Base-by-base conservation (phyloP, 2,113 vertebrate species). In the Phodopus roborovskii region DNA sequence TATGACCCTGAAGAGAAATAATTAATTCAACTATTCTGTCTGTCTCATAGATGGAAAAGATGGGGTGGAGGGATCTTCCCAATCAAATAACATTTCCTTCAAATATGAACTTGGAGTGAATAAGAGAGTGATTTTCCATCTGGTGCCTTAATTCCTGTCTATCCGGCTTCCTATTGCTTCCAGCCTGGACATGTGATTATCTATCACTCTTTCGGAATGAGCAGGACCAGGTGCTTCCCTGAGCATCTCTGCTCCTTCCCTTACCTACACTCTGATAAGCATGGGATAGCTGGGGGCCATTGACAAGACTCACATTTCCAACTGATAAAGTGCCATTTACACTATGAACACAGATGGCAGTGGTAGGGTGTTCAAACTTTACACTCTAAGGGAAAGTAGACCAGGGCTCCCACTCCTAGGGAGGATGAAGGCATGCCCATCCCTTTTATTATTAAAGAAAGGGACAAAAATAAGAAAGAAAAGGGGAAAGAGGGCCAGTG, bases 291-390 rank as follows among this genome's bases (percentile, higher is more conserved):
- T 91, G 94, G 97, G 96, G 95, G 96, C 64, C 77, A 79, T 96
- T 97, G 98, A 98, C 96, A 98, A 97, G 97, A 85, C 94, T 98
- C 97, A 97, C 95, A 97, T 98, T 98, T 98, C 97, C 97, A 98
- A 88, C 87, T 92, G 96, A 98, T 97, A 97, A 98, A 98, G 97
- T 97, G 96, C 96, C 95, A 97, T 97, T 98, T 98, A 98, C 94
- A 98, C 96, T 71, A 91, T 82, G 97, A 98, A 98, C 96, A 97
- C 95, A 97, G 93, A 97, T 97, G 92, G 98, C 92, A 89, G n/a
- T 26, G 53, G 64, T 39, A 7, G 0, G 0, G 97, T 86, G 81
- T 30, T 82, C 56, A 89, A 58, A 45, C 62, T 50, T 82, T 64
- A 15, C n/a, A 90, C 58, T 92, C 68, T 26, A 56, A 91, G 90